Evolutionary conservation across 2,113 vertebrate genomes (phyloP).

Genomic region (Baryphthengus martii): DNA sequence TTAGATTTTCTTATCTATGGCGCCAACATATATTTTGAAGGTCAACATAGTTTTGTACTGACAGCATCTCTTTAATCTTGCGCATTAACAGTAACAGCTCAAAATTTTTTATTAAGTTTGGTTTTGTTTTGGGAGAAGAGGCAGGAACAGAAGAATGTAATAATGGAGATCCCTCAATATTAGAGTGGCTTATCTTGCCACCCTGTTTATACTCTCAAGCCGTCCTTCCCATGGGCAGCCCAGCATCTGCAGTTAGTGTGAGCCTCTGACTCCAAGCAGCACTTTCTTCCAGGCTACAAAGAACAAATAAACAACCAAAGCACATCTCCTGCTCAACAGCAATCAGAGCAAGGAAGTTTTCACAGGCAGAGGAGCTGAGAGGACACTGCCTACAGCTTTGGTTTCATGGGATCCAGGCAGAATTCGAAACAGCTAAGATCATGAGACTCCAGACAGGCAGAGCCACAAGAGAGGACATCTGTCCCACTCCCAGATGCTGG

Average conservation of each 20-base stretch:
- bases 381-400: background rate
- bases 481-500: background rate
- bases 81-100: background rate
- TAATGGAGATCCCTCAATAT: background rate
- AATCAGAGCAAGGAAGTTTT: background rate
- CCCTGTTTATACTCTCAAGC: background rate
- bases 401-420: background rate
- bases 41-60: background rate
- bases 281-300: background rate
- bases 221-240: background rate
- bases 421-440: slow-evolving; percentile 14
- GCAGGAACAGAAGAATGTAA: background rate
- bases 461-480: background rate
- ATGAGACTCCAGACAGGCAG: background rate
- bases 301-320: background rate
- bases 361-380: background rate
- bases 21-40: background rate
- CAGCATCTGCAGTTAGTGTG: background rate
- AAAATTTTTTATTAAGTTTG: background rate
- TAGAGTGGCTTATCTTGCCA: background rate
- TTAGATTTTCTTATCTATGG: background rate
- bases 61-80: background rate
- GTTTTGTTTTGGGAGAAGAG: background rate
- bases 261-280: background rate
- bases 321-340: background rate